A percentile compares a stretch with the other conserved stretches of the same genome.
Evolutionary conservation across 2,888 invertebrate species (phyloP).

Genomic region (Idaea aversata): DNA sequence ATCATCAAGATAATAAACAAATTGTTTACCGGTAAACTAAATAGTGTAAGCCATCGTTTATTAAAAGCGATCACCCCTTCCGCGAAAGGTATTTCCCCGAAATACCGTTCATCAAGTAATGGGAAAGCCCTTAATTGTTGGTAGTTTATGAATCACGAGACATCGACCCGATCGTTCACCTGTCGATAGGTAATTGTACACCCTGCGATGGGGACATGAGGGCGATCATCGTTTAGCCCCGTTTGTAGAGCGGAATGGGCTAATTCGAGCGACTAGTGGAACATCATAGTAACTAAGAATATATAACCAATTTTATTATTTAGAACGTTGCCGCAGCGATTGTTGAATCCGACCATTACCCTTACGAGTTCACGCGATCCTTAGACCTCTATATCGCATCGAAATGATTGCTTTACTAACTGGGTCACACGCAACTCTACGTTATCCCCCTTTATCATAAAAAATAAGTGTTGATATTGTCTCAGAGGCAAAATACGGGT

Average conservation of each 20-base stretch:
- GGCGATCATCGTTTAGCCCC: background rate
- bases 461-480: constrained; percentile 18
- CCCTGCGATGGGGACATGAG: background rate
- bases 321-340: constrained; percentile 19
- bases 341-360: constrained; percentile 2
- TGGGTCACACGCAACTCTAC: constrained; percentile 13
- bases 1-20: background rate
- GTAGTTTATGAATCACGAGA: constrained; percentile 64
- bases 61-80: background rate
- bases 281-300: no score
- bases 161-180: constrained; percentile 55
- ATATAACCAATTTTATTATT: constrained; percentile 14
- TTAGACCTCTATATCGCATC: background rate
- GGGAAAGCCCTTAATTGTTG: constrained; percentile 53
- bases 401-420: constrained; percentile 8
- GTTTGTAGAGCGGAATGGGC: background rate
- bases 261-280: background rate
- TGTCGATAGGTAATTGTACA: constrained; percentile 19
- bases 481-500: constrained; percentile 8
- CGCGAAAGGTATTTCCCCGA: background rate
- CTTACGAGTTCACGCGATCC: background rate
- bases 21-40: background rate
- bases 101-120: constrained; percentile 23
- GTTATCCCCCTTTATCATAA: constrained; percentile 15
- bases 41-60: background rate